A percentile compares a stretch with the other conserved stretches of the same genome.
phyloP scores from a whole-genome alignment of 2,113 vertebrate genomes.

The Muscicapa adusta region DNA sequence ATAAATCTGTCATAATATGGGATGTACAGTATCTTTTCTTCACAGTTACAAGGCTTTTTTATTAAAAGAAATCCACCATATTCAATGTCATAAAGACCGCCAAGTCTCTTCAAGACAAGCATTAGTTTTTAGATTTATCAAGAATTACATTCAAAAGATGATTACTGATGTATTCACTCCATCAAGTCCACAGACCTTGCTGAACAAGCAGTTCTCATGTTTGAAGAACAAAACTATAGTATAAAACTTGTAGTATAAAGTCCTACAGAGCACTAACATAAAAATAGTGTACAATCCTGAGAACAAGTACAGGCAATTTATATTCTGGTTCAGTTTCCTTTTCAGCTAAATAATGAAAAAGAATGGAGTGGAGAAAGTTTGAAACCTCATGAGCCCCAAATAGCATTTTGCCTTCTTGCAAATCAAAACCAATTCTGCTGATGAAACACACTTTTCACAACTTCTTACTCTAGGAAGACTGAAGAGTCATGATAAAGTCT shows the following conservation, averaged over 20 bases:
- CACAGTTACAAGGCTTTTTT: background rate
- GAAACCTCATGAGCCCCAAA: accelerated
- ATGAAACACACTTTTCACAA: background rate
- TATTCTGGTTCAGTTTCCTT: background rate
- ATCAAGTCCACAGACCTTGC: background rate
- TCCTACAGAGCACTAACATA: background rate
- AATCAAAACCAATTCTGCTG: background rate
- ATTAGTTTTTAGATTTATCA: background rate
- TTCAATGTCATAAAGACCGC: background rate
- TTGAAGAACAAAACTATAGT: background rate
- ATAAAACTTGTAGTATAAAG: background rate
- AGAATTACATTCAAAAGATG: background rate
- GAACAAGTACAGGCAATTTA: background rate
- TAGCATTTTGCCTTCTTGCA: background rate
- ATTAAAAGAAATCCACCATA: background rate
- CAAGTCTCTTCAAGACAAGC: background rate
- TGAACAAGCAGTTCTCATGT: background rate
- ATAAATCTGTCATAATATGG: background rate
- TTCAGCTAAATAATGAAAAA: background rate
- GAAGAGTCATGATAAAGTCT: background rate
- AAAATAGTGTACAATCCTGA: background rate
- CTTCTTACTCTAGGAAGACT: background rate
- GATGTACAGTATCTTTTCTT: background rate
- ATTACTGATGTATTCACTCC: background rate
- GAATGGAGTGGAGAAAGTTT: background rate